These are phyloP conservation scores for Drosophila parthenogenetica DNA, from an alignment of 2,888 invertebrate species.

Conservation along the genomic window DNA sequence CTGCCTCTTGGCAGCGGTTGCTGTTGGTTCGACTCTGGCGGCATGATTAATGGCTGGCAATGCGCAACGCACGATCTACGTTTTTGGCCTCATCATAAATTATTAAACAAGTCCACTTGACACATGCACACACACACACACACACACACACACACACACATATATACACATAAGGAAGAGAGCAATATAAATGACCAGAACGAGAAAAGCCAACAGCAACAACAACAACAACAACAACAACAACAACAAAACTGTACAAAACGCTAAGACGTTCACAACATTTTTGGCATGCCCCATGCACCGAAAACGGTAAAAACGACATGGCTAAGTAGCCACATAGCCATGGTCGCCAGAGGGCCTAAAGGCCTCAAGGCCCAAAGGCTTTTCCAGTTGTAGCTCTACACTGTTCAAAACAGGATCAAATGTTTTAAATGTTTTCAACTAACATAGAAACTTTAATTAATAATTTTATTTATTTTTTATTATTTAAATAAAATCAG, in stretches of 20 bases:
- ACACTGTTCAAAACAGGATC: neutral
- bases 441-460: too few species aligned
- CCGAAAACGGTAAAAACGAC: conserved; percentile 79
- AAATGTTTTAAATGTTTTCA: too few species aligned
- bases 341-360: conserved; percentile 23
- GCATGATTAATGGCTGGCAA: conserved; percentile 80
- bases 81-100: conserved; percentile 80
- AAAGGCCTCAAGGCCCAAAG: neutral
- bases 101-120: conserved; percentile 79
- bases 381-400: neutral
- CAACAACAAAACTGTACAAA: conserved; percentile 72
- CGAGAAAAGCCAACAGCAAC: conserved; percentile 42
- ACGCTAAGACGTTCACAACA: conserved; percentile 63
- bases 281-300: conserved; percentile 72
- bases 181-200: conserved; percentile 77
- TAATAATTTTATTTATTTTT: too few species aligned
- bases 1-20: conserved; percentile 2
- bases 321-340: conserved; percentile 57
- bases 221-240: conserved; percentile 19
- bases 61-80: conserved; percentile 79
- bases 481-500: too few species aligned
- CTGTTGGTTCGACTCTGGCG: conserved; percentile 40
- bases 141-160: conserved; percentile 34
- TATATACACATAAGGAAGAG: conserved; percentile 14
- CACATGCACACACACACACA: conserved; percentile 66